These are phyloP conservation scores for Myotis davidii DNA, from an alignment of 2,113 vertebrate species.

Conservation along the genomic window DNA sequence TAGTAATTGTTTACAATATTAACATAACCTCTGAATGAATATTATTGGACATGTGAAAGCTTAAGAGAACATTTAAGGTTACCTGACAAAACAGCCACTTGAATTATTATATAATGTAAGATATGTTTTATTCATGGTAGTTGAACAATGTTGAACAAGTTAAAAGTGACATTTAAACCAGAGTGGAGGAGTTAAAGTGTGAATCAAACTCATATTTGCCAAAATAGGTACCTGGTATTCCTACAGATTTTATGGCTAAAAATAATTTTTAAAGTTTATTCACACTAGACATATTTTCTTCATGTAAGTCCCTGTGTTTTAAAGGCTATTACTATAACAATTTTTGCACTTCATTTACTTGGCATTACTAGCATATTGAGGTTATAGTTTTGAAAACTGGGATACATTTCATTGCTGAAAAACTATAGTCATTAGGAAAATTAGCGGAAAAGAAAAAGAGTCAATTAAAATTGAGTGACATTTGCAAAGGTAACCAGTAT, in stretches of 20 bases:
- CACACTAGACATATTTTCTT: slow-evolving; percentile 54
- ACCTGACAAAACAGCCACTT: slow-evolving; percentile 56
- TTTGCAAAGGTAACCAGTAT: not conserved
- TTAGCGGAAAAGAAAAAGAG: not conserved
- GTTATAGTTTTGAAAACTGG: slow-evolving; percentile 26
- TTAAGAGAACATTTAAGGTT: slow-evolving; percentile 65
- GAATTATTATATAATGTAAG: slow-evolving; percentile 63
- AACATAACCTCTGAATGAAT: not conserved
- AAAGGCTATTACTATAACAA: slow-evolving; percentile 56
- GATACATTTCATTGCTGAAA: not conserved
- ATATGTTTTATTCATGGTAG: slow-evolving; percentile 76
- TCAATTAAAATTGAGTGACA: not conserved
- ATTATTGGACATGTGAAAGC: not conserved
- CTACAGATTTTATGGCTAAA: slow-evolving; percentile 70
- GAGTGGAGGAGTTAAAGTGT: slow-evolving; percentile 72
- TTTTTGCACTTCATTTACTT: not conserved
- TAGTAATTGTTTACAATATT: not conserved
- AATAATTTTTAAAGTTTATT: slow-evolving; percentile 74
- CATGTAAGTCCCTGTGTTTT: not conserved
- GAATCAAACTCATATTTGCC: slow-evolving; percentile 73
- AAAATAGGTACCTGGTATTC: slow-evolving; percentile 73
- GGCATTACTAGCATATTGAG: slow-evolving; percentile 21
- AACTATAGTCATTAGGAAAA: not conserved
- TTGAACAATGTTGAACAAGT: slow-evolving; percentile 68
- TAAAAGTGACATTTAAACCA: slow-evolving; percentile 76